phyloP scores from a whole-genome alignment of 1,140 invertebrate genomes.

The Drosophila lini region DNA sequence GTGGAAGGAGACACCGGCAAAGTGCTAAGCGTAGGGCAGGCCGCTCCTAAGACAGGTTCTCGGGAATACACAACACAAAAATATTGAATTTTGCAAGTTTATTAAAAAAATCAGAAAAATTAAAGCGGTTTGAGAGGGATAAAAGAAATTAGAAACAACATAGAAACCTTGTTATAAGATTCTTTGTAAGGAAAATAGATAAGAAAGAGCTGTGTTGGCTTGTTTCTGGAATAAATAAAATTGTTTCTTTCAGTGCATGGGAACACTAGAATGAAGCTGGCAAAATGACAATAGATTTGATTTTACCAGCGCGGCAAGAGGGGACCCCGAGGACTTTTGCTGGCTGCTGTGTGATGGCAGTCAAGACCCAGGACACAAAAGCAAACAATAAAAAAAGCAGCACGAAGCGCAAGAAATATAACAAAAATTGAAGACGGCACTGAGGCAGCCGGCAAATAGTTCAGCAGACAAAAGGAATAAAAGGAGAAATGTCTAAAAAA shows the following conservation, averaged over 20 bases:
- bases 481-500: slow-evolving; percentile 23
- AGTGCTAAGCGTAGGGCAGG: slow-evolving; percentile 59
- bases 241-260: not conserved
- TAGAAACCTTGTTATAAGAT: not conserved
- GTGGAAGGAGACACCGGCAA: slow-evolving; percentile 57
- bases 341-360: slow-evolving; percentile 46
- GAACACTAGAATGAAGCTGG: slow-evolving; percentile 56
- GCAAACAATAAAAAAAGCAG: slow-evolving; percentile 67
- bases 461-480: slow-evolving; percentile 70
- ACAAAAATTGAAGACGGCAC: slow-evolving; percentile 77
- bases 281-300: slow-evolving; percentile 82
- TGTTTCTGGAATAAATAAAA: too few species aligned
- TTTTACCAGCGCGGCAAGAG: slow-evolving; percentile 58
- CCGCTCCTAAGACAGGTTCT: slow-evolving; percentile 5
- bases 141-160: too few species aligned
- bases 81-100: too few species aligned
- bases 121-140: too few species aligned
- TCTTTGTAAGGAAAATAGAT: not conserved
- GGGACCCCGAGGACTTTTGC: slow-evolving; percentile 41
- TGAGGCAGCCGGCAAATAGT: slow-evolving; percentile 72
- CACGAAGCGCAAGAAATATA: slow-evolving; percentile 70
- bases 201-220: not conserved
- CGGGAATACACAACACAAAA: slow-evolving; percentile 5
- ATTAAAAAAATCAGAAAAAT: too few species aligned
- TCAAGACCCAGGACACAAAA: slow-evolving; percentile 78